Base-by-base conservation (phyloP, 2,888 invertebrate species). In the Alcis repandata region DNA sequence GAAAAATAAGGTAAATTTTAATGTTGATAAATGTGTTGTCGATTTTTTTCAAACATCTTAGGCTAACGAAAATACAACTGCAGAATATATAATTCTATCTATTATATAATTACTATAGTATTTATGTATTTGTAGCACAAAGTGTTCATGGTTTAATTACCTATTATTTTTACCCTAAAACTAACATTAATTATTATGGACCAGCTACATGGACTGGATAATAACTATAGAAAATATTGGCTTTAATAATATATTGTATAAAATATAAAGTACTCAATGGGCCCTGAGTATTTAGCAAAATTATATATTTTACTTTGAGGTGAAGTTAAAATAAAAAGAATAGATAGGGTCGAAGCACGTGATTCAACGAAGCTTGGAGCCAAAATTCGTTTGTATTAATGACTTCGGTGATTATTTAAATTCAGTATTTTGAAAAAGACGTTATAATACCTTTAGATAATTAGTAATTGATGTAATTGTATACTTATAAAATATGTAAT, bases 131-230 rank as follows among this genome's bases (percentile, higher is more conserved):
- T 2, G n/a, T 19, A 17, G n/a, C 20, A 43, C 7, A 43, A 11
- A 4, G 4, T 17, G 17, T 1, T 41, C n/a, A 17, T 17, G 0
- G 4, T 41, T 4, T 46, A n/a, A 46, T 1, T 46, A 13, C 13
- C 6, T 10, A 19, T 22, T 45, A 13, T 58, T 38, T 9, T 17
- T 17, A 19, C 15, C 2, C 13, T 38, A 40, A 11, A 4, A 54
- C 15, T 53, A 45, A 59, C 38, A 52, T 45, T 11, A 32, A 48
- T 6, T 60, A 59, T 57, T 60, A 59, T 57, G 60, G 60, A 65
- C 60, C 60, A 65, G 51, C 53, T 52, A 38, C 36, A 45, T 53
- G 36, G 54, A 65, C 59, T 59, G 51, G 54, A 56, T 33, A 48
- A 33, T 20, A 51, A 27, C 27, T 52, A 60, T n/a, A 20, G 20